These are phyloP conservation scores for Corythornis madagascariensis DNA, from an alignment of 2,113 vertebrate species.

Conservation along the genomic window DNA sequence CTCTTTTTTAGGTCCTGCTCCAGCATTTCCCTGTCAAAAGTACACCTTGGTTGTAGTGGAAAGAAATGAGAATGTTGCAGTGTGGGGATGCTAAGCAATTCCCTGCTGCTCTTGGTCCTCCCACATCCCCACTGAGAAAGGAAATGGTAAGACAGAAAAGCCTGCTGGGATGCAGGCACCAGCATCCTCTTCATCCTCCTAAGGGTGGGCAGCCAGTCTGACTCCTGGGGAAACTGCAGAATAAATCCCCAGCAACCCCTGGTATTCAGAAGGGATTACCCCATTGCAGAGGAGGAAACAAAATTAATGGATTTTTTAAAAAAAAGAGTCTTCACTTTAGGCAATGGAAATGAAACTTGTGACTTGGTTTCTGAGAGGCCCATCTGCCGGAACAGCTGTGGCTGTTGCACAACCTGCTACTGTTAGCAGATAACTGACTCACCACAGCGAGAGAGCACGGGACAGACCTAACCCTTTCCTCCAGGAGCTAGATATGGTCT, in stretches of 20 bases:
- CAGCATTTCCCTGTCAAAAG: fast-evolving
- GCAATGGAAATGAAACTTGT: constrained; percentile 78
- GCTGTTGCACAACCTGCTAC: constrained; percentile 58
- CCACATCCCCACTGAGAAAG: fast-evolving
- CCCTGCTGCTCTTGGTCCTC: neutral
- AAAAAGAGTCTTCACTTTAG: neutral
- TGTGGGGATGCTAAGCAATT: neutral
- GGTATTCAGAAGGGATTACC: neutral
- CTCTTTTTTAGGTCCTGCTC: neutral
- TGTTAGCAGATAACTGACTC: constrained; percentile 61
- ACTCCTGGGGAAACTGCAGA: neutral
- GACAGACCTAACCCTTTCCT: neutral
- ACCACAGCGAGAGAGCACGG: neutral
- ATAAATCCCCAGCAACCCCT: neutral
- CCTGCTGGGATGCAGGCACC: neutral
- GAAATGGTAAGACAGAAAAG: neutral
- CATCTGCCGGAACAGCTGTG: constrained; percentile 61
- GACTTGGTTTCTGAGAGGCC: constrained; percentile 43
- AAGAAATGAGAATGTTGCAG: neutral
- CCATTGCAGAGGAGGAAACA: neutral
- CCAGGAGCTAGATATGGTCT: neutral
- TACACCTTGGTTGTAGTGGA: neutral
- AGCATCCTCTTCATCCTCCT: neutral
- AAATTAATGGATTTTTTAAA: neutral
- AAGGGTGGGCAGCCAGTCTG: neutral